Evolutionary conservation across 2,113 vertebrate species (phyloP), one percentile per base, ranked within the genome.

Genomic region (Callochromis pleurospilus): DNA sequence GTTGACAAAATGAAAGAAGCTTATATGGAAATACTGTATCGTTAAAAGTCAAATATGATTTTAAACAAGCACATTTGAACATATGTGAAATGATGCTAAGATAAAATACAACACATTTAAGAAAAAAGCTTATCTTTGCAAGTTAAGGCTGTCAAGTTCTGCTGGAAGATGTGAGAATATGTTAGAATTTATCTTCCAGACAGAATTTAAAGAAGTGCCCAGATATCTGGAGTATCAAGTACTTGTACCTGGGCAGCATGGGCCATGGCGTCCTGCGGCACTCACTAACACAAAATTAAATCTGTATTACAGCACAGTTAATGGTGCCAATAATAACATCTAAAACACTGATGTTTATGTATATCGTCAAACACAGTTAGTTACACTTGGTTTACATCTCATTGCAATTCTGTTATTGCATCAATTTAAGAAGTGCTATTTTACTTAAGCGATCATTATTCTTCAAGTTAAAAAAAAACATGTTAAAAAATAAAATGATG

Each of bases 381-480:
- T 58, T 73, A 40, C 55, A 5, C 10, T 81, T 56, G 6, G 9
- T 58, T 68, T 86, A 6, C 17, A 75, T 60, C 21, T 79, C 9
- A 29, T 5, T 80, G 38, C 29, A 42, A 31, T 29, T n/a, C 6
- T 49, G 4, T 49, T 29, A 29, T 56, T 49, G 33, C 9, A 5
- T 90, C 9, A 55, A 54, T 62, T 68, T 86, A 70, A 21, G 54
- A 89, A 79, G 54, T 82, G 62, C 55, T 82, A 29, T 24, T 86
- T 56, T 31, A 81, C 14, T 83, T 86, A 13, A 65, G 84, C 13
- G 81, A 65, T 36, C 31, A 5, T 73, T 7, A 13, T 49, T 38
- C n/a, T 60, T 83, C 40, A 79, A 70, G 40, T 88, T 77, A 82
- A 88, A 89, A 90, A 90, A 84, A 88, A 89, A 84, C 15, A 29